Evolutionary conservation across 1,140 invertebrate species (phyloP), one percentile per base, ranked within the genome.

Genomic region (Pinna nobilis): DNA sequence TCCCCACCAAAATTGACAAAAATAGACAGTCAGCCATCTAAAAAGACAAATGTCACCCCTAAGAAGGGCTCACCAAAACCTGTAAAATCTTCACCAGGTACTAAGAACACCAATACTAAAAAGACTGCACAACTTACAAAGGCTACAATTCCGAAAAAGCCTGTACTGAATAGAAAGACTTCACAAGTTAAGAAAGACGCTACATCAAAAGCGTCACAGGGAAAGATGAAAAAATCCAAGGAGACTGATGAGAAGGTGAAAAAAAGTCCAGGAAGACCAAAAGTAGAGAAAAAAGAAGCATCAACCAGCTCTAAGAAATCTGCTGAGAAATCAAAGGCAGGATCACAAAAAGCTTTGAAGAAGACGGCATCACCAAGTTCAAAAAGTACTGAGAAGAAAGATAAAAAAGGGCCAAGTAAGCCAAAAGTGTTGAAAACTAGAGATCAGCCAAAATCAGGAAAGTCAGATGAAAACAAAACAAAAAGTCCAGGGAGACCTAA

Each of bases 311-410:
- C 68, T 25, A 35, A 49, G 15, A 49, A 61, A 70, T 33, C 41
- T 51, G 32, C 64, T 28, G 61, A 70, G 39, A 70, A 25, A 60
- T 33, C 33, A n/a, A 33, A 55, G 13, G 59, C 32, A 68, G 59
- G 18, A 37, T 57, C 47, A 49, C 50, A 13, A 25, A 37, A 39
- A 39, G 67, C 47, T 60, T 20, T 6, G 32, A 70, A 51, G 57
- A 61, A 28, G 44, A 53, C 23, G 47, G 28, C 9, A 49, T 23
- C n/a, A 18, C 28, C 35, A 35, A 32, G 3, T 37, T 18, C 25
- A 25, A 20, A 32, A 47, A 68, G 18, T 25, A 25, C 41, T 50
- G 50, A 32, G 50, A 49, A 47, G n/a, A 18, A 11, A 39, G 18
- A 15, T 20, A 15, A 5, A 66, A 66, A 20, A 18, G 15, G 3